A percentile compares a stretch with the other conserved stretches of the same genome.
Conservation (phyloP, 2,113 vertebrate species). For the Pholis gunnellus region DNA sequence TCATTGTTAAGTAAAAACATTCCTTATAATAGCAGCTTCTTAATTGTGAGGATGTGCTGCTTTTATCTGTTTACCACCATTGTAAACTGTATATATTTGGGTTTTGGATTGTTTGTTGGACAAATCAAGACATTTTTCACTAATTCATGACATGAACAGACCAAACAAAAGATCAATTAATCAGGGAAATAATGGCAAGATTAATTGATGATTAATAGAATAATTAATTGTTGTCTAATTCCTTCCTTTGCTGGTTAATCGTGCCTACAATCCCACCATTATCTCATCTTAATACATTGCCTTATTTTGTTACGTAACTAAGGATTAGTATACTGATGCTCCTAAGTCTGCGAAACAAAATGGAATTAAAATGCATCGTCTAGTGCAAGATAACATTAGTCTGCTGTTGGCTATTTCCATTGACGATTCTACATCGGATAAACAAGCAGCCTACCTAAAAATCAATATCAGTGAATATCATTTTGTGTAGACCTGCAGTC, state of each 20-base stretch:
- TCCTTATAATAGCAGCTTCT: neutral
- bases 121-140: neutral
- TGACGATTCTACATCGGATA: slow-evolving; percentile 43
- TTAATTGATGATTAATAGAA: neutral
- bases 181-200: neutral
- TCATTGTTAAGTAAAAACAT: neutral
- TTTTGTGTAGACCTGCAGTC: slow-evolving; percentile 33
- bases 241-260: slow-evolving; percentile 24
- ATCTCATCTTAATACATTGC: slow-evolving; percentile 38
- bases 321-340: slow-evolving; percentile 45
- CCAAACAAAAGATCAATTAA: slow-evolving; percentile 9
- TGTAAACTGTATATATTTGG: neutral
- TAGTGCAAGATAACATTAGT: slow-evolving; percentile 23
- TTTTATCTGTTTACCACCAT: neutral
- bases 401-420: slow-evolving; percentile 54
- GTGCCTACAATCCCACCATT: slow-evolving; percentile 21
- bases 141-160: neutral
- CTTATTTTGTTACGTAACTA: slow-evolving; percentile 53
- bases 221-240: neutral
- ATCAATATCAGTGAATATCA: slow-evolving; percentile 57
- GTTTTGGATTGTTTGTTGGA: neutral
- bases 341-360: slow-evolving; percentile 45
- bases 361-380: slow-evolving; percentile 38
- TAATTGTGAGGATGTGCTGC: neutral
- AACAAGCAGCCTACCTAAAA: slow-evolving; percentile 50